Evolutionary conservation across 2,113 vertebrate genomes (phyloP).

Genomic region (Thamnaconus septentrionalis): DNA sequence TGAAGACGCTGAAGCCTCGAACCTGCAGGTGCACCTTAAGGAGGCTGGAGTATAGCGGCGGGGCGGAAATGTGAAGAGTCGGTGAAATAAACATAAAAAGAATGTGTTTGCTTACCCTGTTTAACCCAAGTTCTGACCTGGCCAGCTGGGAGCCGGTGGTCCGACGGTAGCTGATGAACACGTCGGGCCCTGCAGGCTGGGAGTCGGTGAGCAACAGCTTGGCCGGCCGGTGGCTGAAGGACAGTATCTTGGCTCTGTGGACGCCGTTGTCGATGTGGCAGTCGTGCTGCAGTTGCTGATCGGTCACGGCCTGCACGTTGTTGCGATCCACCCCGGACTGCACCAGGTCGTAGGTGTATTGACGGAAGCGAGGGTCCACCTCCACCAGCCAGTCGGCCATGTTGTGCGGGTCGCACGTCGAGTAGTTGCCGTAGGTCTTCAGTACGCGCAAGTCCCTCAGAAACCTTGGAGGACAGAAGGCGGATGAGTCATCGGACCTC

Average conservation of each 20-base stretch:
- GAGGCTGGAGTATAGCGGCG: slow-evolving; percentile 74
- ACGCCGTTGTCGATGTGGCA: slow-evolving; percentile 84
- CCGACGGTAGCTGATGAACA: slow-evolving; percentile 97
- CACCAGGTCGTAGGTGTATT: slow-evolving; percentile 94
- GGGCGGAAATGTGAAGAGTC: neutral
- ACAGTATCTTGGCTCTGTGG: slow-evolving; percentile 88
- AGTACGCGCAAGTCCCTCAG: slow-evolving; percentile 89
- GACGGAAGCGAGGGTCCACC: slow-evolving; percentile 89
- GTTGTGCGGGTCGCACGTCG: slow-evolving; percentile 94
- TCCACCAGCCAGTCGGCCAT: slow-evolving; percentile 90
- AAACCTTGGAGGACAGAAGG: slow-evolving; percentile 76
- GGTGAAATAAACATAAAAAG: neutral
- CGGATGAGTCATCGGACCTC: slow-evolving; percentile 2
- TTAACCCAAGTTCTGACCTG: slow-evolving; percentile 76
- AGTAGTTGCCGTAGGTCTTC: slow-evolving; percentile 93
- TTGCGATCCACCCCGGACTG: slow-evolving; percentile 87
- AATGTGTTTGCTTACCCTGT: neutral
- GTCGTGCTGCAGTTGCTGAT: slow-evolving; percentile 90
- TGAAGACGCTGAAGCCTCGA: slow-evolving; percentile 93
- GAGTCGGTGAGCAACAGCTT: slow-evolving; percentile 75
- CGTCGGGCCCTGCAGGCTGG: slow-evolving; percentile 81
- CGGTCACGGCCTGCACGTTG: slow-evolving; percentile 82
- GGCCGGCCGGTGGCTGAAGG: slow-evolving; percentile 71
- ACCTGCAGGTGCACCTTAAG: slow-evolving; percentile 97
- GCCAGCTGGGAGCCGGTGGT: slow-evolving; percentile 93